Conservation (phyloP, 2,888 invertebrate species). For the Lepidonotus clava region DNA sequence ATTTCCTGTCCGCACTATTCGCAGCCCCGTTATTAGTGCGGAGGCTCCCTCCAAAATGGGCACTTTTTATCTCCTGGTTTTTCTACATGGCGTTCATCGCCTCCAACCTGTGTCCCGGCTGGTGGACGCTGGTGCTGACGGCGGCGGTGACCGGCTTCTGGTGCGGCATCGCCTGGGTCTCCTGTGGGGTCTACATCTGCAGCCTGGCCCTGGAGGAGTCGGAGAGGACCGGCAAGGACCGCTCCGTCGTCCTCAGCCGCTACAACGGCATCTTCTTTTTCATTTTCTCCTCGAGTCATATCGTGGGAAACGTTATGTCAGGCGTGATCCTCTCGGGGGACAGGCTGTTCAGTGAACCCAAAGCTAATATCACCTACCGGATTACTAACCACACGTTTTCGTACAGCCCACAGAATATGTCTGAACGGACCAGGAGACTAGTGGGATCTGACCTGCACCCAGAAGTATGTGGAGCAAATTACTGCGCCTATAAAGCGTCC, state of each 20-base stretch:
- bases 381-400: too few species aligned
- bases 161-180: background rate
- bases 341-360: background rate
- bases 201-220: background rate
- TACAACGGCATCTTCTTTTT: constrained; percentile 12
- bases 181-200: background rate
- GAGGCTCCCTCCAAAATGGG: background rate
- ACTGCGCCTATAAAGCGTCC: background rate
- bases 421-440: too few species aligned
- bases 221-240: background rate
- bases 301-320: background rate
- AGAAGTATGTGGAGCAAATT: background rate
- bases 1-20: background rate
- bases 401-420: too few species aligned
- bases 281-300: background rate
- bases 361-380: too few species aligned
- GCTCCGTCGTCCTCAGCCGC: background rate
- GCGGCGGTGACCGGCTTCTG: background rate
- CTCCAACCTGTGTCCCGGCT: background rate
- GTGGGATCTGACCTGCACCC: background rate
- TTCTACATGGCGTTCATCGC: background rate
- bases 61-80: background rate
- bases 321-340: background rate
- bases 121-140: background rate
- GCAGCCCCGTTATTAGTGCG: background rate